Percentiles rank a stretch among this genome's conserved stretches.
phyloP scores from a whole-genome alignment of 1,140 invertebrate species.

The Pachypeltis micranthus region DNA sequence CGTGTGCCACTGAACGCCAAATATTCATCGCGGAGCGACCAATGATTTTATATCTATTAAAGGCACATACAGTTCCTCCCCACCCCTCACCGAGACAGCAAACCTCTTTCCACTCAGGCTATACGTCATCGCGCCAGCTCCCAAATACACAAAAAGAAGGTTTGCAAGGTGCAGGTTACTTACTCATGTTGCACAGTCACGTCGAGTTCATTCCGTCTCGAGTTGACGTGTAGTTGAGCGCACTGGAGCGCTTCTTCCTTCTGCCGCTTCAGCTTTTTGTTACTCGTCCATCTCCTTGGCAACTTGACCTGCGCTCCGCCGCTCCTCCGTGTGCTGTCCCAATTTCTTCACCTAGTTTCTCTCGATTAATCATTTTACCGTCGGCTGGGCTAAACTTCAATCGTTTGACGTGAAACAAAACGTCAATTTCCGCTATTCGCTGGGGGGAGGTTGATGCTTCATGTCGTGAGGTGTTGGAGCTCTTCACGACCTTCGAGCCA shows the following conservation, averaged over 20 bases:
- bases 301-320: background rate
- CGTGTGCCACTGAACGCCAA: background rate
- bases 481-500: no score
- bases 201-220: background rate
- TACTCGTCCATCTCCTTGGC: background rate
- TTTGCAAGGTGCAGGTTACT: background rate
- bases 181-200: background rate
- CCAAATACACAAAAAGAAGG: background rate
- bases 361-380: background rate
- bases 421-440: no score
- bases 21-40: background rate
- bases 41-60: no score
- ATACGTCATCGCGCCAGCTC: background rate
- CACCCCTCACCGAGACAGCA: no score
- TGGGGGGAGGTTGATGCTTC: no score
- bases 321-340: background rate
- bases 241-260: background rate
- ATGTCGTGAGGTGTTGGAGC: no score
- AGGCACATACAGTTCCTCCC: no score
- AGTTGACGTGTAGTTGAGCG: background rate
- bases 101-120: no score
- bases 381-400: no score
- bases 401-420: no score
- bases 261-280: background rate
- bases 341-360: conserved; percentile 1